A percentile compares a stretch with the other conserved stretches of the same genome.
These are phyloP conservation scores for Fissipunctia ypsillon DNA, from an alignment of 2,888 invertebrate species.

Conservation along the genomic window DNA sequence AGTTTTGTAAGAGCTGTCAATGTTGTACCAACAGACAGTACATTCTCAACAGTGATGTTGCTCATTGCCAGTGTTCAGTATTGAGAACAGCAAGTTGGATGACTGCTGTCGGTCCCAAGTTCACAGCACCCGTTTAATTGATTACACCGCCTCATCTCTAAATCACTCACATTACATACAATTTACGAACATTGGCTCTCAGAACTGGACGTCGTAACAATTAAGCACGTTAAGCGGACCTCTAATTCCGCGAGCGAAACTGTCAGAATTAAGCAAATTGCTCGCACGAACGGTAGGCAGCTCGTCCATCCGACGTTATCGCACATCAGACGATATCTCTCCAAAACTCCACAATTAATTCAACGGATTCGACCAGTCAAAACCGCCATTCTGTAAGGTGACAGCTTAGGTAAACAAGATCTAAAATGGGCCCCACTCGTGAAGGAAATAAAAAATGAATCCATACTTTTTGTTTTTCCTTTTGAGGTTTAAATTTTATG, in stretches of 20 bases:
- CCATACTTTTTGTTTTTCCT: conserved; percentile 86
- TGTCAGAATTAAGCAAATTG: conserved; percentile 86
- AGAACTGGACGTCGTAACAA: conserved; percentile 77
- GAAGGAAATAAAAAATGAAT: conserved; percentile 82
- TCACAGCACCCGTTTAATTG: conserved; percentile 49
- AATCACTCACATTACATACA: conserved; percentile 63
- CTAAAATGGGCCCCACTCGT: conserved; percentile 87
- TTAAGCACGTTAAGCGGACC: conserved; percentile 77
- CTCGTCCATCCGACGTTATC: conserved; percentile 82
- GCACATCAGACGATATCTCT: conserved; percentile 87
- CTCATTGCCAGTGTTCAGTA: neutral
- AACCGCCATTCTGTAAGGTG: conserved; percentile 89
- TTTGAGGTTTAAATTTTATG: conserved; percentile 90
- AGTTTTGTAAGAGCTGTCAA: conserved; percentile 15
- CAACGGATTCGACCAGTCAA: conserved; percentile 86
- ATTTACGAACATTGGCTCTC: conserved; percentile 69
- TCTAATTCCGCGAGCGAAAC: conserved; percentile 75
- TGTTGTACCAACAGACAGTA: neutral
- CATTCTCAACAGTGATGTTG: neutral
- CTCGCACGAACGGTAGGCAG: conserved; percentile 80
- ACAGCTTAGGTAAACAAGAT: conserved; percentile 90
- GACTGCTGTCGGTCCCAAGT: conserved; percentile 11
- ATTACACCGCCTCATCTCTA: conserved; percentile 45
- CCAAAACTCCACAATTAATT: conserved; percentile 88
- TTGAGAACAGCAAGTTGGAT: neutral